These are phyloP conservation scores for Melanotaenia trifasciata DNA, from an alignment of 2,797 vertebrate species.

Conservation along the genomic window DNA sequence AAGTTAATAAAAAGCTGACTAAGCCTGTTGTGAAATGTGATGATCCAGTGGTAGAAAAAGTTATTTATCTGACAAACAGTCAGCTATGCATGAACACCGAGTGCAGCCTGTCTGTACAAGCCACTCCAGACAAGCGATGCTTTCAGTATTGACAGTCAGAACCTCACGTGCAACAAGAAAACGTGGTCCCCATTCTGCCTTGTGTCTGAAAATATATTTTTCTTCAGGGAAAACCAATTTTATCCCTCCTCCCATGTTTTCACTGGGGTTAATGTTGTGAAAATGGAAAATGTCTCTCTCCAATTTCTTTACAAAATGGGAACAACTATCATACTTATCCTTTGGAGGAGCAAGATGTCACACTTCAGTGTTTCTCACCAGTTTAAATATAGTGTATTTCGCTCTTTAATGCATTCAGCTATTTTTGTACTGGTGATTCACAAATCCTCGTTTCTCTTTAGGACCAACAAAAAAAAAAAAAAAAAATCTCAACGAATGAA, in stretches of 20 bases:
- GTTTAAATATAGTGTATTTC: slow-evolving; percentile 1
- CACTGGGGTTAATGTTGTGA: slow-evolving; percentile 22
- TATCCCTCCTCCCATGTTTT: background rate
- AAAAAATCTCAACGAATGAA: background rate
- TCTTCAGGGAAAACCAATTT: slow-evolving; percentile 18
- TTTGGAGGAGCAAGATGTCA: slow-evolving; percentile 5
- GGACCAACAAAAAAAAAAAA: background rate
- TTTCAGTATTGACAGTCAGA: background rate
- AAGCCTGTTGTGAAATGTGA: background rate
- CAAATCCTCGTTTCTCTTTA: background rate
- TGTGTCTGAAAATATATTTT: background rate
- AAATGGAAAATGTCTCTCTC: slow-evolving; percentile 14
- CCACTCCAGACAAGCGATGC: background rate
- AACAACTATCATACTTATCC: slow-evolving; percentile 26
- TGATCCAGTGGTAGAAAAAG: background rate
- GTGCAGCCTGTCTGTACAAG: background rate
- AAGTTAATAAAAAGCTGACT: background rate
- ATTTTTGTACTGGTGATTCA: background rate
- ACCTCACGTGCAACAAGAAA: background rate
- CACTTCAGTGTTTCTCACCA: background rate
- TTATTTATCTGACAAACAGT: background rate
- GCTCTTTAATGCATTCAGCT: background rate
- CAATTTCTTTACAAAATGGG: slow-evolving; percentile 10
- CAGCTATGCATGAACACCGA: background rate
- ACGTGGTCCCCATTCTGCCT: background rate